Base-by-base conservation (phyloP, 1,140 invertebrate species). In the Tachypleus tridentatus region DNA sequence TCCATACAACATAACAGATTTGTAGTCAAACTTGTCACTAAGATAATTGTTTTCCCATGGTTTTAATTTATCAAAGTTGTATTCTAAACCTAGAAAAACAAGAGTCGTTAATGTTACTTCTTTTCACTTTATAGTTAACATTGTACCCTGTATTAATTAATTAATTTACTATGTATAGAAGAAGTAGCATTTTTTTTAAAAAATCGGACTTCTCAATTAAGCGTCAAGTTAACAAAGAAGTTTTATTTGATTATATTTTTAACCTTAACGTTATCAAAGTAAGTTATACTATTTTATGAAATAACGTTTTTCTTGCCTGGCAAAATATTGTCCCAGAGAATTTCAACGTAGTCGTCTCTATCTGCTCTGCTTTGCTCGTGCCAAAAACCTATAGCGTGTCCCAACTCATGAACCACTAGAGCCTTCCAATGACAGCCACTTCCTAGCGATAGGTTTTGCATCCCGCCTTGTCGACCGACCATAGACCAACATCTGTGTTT, bases 311-410 rank as follows among this genome's bases (percentile, higher is more conserved):
- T 29, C 29, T 29, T 29, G 29, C 29, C 29, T 29, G 29, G 29
- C 29, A 29, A 29, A 29, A 29, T 29, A 29, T 29, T 29, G 29
- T 29, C 29, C 29, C 29, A 29, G 29, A 29, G 29, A 29, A 29
- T 29, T 29, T 29, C 29, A 29, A 29, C 2, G 29, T 29, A 29
- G 29, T 29, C 29, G 29, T 29, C 29, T 29, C 29, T 29, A 29
- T 29, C 29, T 29, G 29, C 29, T 29, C 29, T 29, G 29, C 29
- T 29, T 29, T 76, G 75, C 50, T 77, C 74, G 57, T 77, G 76
- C 59, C 74, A 76, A 51, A 77, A 77, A 4, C 76, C 76, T 10
- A 75, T 70, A 11, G 73, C 75, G 61, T 77, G 76, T 67, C 75
- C 75, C 64, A 78, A 67, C 63, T 77, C 76, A 58, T 78, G 77